These are phyloP conservation scores for Acleris emargana DNA, from an alignment of 2,888 invertebrate species.

Conservation along the genomic window DNA sequence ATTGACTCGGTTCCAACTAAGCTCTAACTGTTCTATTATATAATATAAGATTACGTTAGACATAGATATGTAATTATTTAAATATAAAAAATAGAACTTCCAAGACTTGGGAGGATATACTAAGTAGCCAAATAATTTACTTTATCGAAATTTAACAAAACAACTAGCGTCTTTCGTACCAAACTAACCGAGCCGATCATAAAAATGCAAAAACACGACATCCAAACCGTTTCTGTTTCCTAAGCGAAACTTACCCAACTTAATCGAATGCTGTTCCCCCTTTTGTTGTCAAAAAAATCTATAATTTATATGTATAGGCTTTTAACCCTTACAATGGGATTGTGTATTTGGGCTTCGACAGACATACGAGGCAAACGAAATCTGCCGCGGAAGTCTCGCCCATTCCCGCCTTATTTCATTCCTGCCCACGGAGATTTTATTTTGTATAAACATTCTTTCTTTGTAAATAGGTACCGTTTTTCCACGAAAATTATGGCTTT, in stretches of 20 bases:
- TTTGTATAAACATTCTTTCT: constrained; percentile 38
- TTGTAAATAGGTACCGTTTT: constrained; percentile 49
- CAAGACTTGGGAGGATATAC: too few species aligned
- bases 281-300: constrained; percentile 5
- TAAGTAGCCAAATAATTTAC: too few species aligned
- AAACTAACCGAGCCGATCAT: too few species aligned
- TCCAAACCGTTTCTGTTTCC: too few species aligned
- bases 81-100: too few species aligned
- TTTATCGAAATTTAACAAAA: too few species aligned
- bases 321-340: constrained; percentile 8
- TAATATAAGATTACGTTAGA: too few species aligned
- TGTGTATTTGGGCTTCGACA: constrained; percentile 32
- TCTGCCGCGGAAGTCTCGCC: constrained; percentile 23
- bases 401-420: constrained; percentile 18
- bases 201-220: too few species aligned
- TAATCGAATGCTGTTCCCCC: not conserved
- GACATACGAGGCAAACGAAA: constrained; percentile 27
- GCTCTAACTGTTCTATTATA: too few species aligned
- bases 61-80: too few species aligned
- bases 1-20: too few species aligned
- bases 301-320: not conserved
- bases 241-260: not conserved
- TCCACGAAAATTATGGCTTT: constrained; percentile 60
- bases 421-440: constrained; percentile 22
- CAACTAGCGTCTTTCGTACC: too few species aligned